These are phyloP conservation scores for Rhipidura dahli DNA, from an alignment of 2,113 vertebrate species.

Conservation along the genomic window DNA sequence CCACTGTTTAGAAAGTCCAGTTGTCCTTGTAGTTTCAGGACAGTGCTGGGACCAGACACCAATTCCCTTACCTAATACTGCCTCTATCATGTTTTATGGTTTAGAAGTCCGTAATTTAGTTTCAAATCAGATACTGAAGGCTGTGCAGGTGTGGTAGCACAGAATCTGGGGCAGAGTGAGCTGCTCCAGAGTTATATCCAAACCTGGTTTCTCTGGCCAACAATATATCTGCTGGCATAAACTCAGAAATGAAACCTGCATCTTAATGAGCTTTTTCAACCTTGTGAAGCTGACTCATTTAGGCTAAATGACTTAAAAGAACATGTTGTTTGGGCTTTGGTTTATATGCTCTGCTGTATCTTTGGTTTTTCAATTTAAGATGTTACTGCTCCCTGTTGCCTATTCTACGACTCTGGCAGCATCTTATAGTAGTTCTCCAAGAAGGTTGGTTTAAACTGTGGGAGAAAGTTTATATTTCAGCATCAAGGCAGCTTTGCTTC, in stretches of 20 bases:
- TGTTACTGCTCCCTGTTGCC: background rate
- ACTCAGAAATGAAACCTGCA: background rate
- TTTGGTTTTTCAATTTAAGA: background rate
- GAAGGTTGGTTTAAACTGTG: background rate
- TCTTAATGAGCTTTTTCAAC: background rate
- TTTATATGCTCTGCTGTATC: background rate
- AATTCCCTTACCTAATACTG: background rate
- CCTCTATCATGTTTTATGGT: background rate
- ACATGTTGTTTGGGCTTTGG: background rate
- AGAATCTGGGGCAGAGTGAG: background rate
- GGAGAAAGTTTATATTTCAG: background rate
- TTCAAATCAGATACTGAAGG: background rate
- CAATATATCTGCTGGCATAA: background rate
- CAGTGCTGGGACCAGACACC: background rate
- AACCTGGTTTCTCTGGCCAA: background rate
- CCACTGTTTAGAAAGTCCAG: background rate
- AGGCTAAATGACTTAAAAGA: background rate
- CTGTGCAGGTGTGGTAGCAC: background rate
- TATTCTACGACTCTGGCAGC: background rate
- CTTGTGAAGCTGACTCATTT: constrained; percentile 14
- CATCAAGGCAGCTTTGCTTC: background rate
- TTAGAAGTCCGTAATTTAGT: background rate
- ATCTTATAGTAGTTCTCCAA: background rate
- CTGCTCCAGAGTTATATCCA: background rate
- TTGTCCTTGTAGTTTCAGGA: background rate